Evolutionary conservation across 1,140 invertebrate genomes (phyloP).

Genomic region (Phenacoccus solenopsis): DNA sequence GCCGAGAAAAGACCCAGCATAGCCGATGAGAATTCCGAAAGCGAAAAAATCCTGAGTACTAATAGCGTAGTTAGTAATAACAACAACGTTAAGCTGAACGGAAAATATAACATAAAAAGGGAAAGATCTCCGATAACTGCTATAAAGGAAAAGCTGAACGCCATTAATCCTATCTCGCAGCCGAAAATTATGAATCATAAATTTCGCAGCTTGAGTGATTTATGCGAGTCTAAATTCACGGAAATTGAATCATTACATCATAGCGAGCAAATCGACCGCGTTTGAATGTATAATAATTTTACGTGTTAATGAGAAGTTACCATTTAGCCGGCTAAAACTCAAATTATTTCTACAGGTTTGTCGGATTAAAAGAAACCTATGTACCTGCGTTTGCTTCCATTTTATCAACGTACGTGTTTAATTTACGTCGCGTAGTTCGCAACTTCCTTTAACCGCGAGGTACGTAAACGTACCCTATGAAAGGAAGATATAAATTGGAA

Average conservation of each 20-base stretch:
- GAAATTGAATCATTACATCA: background rate
- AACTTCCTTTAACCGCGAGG: too few relatives aligned
- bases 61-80: background rate
- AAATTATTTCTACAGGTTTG: too few relatives aligned
- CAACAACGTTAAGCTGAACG: background rate
- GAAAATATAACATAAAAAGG: background rate
- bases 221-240: constrained; percentile 3
- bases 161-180: background rate
- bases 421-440: too few relatives aligned
- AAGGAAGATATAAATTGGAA: too few relatives aligned
- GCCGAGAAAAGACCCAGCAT: background rate
- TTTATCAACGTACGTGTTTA: too few relatives aligned
- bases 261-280: background rate
- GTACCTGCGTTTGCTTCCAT: too few relatives aligned
- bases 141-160: background rate
- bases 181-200: background rate
- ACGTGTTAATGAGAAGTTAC: background rate
- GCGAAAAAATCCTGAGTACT: background rate
- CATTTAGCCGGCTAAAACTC: too few relatives aligned
- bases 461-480: too few relatives aligned
- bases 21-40: background rate
- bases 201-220: constrained; percentile 1
- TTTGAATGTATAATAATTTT: background rate
- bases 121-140: background rate
- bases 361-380: too few relatives aligned